A percentile compares a stretch with the other conserved stretches of the same genome.
Evolutionary conservation across 2,797 vertebrate genomes (phyloP).

Genomic region (Notolepis coatsorum): DNA sequence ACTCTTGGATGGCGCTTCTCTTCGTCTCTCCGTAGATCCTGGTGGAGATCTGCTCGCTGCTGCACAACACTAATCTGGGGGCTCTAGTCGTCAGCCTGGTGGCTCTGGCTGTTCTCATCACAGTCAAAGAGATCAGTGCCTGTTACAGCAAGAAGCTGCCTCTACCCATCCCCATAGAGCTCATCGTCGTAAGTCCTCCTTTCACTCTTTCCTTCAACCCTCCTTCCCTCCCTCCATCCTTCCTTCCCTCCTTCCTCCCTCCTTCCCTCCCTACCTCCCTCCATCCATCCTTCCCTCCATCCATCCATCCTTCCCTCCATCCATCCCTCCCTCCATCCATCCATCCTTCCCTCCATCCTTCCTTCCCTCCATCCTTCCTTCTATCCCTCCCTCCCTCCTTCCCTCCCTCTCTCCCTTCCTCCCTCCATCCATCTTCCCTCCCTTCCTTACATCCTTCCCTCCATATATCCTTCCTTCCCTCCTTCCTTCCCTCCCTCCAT

Average conservation of each 20-base stretch:
- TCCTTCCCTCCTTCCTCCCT: not conserved
- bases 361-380: not conserved
- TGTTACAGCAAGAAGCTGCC: conserved; percentile 81
- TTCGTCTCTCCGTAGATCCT: conserved; percentile 75
- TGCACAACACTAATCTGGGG: conserved; percentile 80
- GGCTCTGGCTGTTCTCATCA: conserved; percentile 80
- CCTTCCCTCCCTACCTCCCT: not conserved
- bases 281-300: not conserved
- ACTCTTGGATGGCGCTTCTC: not conserved
- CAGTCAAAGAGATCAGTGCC: conserved; percentile 87
- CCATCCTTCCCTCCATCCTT: too few relatives aligned
- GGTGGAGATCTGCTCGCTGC: conserved; percentile 82
- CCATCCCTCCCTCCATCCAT: too few relatives aligned
- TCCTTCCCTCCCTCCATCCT: too few relatives aligned
- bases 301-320: not conserved
- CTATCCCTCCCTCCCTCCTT: not conserved
- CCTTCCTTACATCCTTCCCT: too few relatives aligned
- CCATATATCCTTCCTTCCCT: too few relatives aligned
- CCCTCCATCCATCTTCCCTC: too few relatives aligned
- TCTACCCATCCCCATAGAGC: conserved; percentile 90
- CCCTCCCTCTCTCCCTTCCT: not conserved
- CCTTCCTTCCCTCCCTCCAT: too few relatives aligned
- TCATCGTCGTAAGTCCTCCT: conserved; percentile 84
- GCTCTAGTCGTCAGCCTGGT: conserved; percentile 85
- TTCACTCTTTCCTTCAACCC: not conserved